Evolutionary conservation across 2,797 vertebrate species (phyloP).

Genomic region (Adelosebastes latens): DNA sequence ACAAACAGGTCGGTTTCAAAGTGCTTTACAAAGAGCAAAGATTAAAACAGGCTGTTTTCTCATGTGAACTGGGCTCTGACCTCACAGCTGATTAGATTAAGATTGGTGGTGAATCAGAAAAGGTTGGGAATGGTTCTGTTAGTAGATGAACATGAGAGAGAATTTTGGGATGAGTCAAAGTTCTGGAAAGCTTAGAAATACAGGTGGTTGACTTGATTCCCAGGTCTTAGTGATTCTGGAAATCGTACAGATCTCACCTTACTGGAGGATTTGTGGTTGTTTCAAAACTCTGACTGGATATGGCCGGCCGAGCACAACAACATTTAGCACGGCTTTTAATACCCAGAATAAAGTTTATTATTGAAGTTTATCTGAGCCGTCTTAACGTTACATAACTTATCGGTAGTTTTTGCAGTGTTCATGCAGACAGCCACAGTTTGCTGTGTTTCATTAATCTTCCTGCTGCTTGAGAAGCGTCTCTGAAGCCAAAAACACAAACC

Average conservation of each 20-base stretch:
- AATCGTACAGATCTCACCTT: background rate
- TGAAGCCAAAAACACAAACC: background rate
- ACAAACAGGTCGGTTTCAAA: constrained; percentile 15
- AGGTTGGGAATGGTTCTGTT: background rate
- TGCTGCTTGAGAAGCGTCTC: background rate
- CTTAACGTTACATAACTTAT: background rate
- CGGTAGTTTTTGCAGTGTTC: background rate
- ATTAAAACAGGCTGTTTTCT: background rate
- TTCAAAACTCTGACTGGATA: background rate
- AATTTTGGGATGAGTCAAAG: background rate
- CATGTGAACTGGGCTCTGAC: background rate
- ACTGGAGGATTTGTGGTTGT: background rate
- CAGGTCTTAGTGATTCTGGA: background rate
- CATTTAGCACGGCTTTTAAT: background rate
- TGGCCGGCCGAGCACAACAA: background rate
- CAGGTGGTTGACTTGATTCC: background rate
- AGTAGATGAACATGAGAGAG: background rate
- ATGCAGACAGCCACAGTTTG: background rate
- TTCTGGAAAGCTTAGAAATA: background rate
- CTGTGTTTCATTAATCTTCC: background rate
- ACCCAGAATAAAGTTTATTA: background rate
- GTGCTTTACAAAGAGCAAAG: background rate
- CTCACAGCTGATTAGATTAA: constrained; percentile 19
- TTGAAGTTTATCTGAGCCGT: background rate
- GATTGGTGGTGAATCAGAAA: background rate